Conservation (phyloP, 2,797 vertebrate genomes). For the Anabacerthia variegaticeps region DNA sequence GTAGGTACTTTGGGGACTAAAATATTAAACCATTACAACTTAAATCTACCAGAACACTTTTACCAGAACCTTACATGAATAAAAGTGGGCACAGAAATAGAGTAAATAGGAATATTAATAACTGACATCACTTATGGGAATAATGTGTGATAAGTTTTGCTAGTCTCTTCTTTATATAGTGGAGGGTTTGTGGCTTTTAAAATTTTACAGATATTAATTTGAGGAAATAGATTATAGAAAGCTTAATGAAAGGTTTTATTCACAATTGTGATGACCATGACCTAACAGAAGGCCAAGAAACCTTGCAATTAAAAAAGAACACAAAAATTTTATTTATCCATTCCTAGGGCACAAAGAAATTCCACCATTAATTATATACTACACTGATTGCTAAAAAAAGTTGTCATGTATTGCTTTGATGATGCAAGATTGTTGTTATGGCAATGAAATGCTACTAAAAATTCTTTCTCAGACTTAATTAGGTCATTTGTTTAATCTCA, state of each 20-base stretch:
- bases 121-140: not conserved
- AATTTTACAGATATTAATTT: constrained; percentile 56
- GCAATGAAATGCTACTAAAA: constrained; percentile 33
- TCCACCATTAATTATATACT: constrained; percentile 60
- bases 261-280: constrained; percentile 36
- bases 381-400: constrained; percentile 31
- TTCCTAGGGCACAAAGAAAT: constrained; percentile 38
- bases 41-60: not conserved
- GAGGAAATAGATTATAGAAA: constrained; percentile 56
- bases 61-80: not conserved
- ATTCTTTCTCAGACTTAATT: constrained; percentile 29
- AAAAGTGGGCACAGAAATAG: not conserved
- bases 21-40: not conserved
- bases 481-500: constrained; percentile 29
- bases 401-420: constrained; percentile 43
- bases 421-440: constrained; percentile 46
- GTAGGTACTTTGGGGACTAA: not conserved
- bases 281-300: constrained; percentile 50
- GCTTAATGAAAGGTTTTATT: constrained; percentile 70
- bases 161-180: not conserved
- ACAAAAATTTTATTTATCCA: constrained; percentile 57
- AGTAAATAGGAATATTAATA: not conserved
- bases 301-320: constrained; percentile 42
- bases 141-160: not conserved
- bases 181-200: not conserved